A percentile compares a stretch with the other conserved stretches of the same genome.
Evolutionary conservation across 2,113 vertebrate genomes (phyloP).

Genomic region (Pygoscelis adeliae): DNA sequence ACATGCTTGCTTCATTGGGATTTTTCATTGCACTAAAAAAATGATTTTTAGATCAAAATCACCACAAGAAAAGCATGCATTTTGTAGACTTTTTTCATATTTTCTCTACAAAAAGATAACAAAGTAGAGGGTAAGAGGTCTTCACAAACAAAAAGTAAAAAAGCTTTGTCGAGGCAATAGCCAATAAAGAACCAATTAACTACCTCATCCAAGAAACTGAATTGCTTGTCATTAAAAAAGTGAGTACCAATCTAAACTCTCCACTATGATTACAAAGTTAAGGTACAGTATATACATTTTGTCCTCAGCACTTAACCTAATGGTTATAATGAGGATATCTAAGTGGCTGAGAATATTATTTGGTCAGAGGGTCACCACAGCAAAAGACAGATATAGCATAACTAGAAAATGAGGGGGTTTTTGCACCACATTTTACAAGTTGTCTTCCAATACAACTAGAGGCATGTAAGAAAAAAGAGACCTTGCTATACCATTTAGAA

Average conservation of each 20-base stretch:
- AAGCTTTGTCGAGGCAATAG: not conserved
- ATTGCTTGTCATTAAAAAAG: conserved; percentile 7
- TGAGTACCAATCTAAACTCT: not conserved
- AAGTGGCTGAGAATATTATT: conserved; percentile 14
- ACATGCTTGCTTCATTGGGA: not conserved
- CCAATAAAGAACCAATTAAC: conserved; percentile 46
- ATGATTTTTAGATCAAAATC: not conserved
- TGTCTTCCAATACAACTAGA: not conserved
- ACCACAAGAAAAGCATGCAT: not conserved
- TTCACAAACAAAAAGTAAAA: not conserved
- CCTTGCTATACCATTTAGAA: not conserved
- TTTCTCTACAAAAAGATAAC: not conserved
- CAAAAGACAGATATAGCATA: not conserved
- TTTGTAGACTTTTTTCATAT: not conserved
- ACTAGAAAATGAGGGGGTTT: not conserved
- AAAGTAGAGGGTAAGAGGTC: not conserved
- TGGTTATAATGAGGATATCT: conserved; percentile 17
- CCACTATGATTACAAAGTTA: not conserved
- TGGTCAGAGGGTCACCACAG: conserved; percentile 16
- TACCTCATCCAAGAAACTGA: conserved; percentile 22
- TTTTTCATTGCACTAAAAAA: not conserved
- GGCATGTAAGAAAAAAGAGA: not conserved
- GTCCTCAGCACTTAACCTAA: conserved; percentile 39
- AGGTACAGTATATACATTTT: not conserved
- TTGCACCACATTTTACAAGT: not conserved